phyloP scores from a whole-genome alignment of 2,113 vertebrate genomes.

The Plotosus lineatus region DNA sequence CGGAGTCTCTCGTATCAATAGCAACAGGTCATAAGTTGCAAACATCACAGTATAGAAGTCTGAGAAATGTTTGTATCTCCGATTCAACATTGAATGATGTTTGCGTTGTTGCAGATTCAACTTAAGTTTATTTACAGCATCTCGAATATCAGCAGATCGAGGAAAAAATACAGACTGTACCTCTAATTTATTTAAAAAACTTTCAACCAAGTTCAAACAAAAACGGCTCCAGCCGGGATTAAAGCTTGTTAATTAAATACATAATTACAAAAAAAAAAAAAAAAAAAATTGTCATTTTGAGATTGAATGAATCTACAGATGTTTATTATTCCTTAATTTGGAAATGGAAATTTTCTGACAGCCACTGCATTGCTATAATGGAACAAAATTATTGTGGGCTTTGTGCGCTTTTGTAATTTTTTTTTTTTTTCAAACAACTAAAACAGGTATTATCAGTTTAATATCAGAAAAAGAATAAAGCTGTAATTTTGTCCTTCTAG shows the following conservation, averaged over 20 bases:
- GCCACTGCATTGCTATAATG: too few species aligned
- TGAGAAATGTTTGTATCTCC: background rate
- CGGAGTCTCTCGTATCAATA: background rate
- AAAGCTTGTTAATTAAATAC: background rate
- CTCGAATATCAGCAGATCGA: background rate
- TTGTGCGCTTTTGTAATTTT: background rate
- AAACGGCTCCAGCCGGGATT: background rate
- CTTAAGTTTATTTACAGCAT: background rate
- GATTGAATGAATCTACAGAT: background rate
- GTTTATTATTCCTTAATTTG: background rate
- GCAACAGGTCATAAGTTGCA: background rate
- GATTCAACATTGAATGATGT: background rate
- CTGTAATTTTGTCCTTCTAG: background rate
- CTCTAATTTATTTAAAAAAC: background rate
- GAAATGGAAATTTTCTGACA: background rate
- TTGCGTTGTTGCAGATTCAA: background rate
- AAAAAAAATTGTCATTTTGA: background rate
- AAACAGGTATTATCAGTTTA: background rate
- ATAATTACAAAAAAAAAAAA: too few species aligned
- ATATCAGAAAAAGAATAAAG: constrained; percentile 12
- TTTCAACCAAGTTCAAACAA: background rate
- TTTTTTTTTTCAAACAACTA: constrained; percentile 7
- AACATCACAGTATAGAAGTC: background rate
- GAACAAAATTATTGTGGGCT: too few species aligned
- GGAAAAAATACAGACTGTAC: background rate